Conservation (phyloP, 1,140 invertebrate species). For the Drosophila lacertosa region DNA sequence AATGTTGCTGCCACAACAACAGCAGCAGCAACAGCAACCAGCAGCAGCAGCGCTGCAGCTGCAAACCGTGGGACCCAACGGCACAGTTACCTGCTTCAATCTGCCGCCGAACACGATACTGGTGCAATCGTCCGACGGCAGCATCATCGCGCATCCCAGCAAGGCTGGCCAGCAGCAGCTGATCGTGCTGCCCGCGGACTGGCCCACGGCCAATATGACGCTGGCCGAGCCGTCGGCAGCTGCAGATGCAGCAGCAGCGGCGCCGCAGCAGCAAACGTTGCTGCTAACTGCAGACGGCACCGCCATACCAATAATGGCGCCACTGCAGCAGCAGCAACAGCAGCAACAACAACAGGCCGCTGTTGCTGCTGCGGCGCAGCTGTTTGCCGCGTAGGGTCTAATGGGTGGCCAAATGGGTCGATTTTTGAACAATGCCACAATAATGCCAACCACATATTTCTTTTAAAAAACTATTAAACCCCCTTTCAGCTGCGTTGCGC, state of each 20-base stretch:
- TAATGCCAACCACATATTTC: constrained; percentile 81
- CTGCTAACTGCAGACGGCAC: constrained; percentile 74
- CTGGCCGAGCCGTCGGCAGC: constrained; percentile 36
- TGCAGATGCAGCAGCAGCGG: constrained; percentile 11
- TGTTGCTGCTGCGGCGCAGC: constrained; percentile 71
- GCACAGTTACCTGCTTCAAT: constrained; percentile 78
- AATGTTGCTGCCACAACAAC: constrained; percentile 42
- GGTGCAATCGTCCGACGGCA: constrained; percentile 73
- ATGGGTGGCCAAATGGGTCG: constrained; percentile 83
- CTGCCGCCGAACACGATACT: constrained; percentile 76
- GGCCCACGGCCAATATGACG: constrained; percentile 51
- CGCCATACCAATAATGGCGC: constrained; percentile 69
- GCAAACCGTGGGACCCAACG: constrained; percentile 76
- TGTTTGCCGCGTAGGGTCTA: constrained; percentile 81
- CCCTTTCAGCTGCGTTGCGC: constrained; percentile 37
- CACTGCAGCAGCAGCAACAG: constrained; percentile 30
- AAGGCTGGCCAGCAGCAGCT: constrained; percentile 72
- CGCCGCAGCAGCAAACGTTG: constrained; percentile 53
- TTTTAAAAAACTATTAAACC: constrained; percentile 67
- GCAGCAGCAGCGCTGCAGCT: constrained; percentile 63
- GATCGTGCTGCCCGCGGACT: constrained; percentile 71
- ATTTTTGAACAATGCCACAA: constrained; percentile 83
- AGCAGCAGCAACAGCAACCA: constrained; percentile 40
- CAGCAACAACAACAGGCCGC: constrained; percentile 60
- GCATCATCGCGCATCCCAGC: constrained; percentile 74